These are phyloP conservation scores for Antheraea assamensis DNA, from an alignment of 2,888 invertebrate species.

Conservation along the genomic window DNA sequence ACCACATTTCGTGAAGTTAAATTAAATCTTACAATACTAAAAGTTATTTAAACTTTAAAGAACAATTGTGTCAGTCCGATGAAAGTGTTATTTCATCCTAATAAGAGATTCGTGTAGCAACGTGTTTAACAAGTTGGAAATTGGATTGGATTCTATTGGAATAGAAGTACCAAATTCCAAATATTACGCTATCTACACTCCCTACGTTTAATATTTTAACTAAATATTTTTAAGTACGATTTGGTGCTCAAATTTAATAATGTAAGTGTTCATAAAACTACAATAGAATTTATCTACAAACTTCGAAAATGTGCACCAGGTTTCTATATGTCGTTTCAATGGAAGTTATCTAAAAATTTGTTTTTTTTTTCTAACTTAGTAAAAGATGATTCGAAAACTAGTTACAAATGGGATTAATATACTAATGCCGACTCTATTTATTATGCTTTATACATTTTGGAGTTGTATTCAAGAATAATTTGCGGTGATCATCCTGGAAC, in stretches of 20 bases:
- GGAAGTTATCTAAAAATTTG: conserved; percentile 36
- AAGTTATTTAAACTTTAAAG: conserved; percentile 69
- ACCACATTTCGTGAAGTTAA: conserved; percentile 70
- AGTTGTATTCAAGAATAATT: conserved; percentile 7
- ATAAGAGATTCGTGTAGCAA: conserved; percentile 58
- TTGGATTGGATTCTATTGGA: conserved; percentile 53
- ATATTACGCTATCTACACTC: conserved; percentile 61
- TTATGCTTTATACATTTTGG: neutral
- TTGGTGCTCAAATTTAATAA: conserved; percentile 80
- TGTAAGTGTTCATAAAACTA: conserved; percentile 76
- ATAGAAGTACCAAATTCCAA: conserved; percentile 51
- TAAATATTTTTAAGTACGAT: conserved; percentile 80
- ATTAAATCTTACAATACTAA: conserved; percentile 70
- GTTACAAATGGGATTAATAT: conserved; percentile 1
- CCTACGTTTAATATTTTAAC: conserved; percentile 73
- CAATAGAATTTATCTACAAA: conserved; percentile 74
- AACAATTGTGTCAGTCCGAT: conserved; percentile 76
- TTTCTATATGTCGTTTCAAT: conserved; percentile 55
- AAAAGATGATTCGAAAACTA: conserved; percentile 32
- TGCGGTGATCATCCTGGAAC: conserved; percentile 15
- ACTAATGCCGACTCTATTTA: conserved; percentile 13
- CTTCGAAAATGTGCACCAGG: conserved; percentile 63
- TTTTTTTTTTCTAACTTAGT: conserved; percentile 41
- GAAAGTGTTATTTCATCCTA: conserved; percentile 66
- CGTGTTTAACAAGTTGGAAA: conserved; percentile 59